Evolutionary conservation across 37 sponge, comb jelly and placozoan genomes (phyloP), one percentile per base, ranked within the genome.

Genomic region (Chondrosia reniformis): DNA sequence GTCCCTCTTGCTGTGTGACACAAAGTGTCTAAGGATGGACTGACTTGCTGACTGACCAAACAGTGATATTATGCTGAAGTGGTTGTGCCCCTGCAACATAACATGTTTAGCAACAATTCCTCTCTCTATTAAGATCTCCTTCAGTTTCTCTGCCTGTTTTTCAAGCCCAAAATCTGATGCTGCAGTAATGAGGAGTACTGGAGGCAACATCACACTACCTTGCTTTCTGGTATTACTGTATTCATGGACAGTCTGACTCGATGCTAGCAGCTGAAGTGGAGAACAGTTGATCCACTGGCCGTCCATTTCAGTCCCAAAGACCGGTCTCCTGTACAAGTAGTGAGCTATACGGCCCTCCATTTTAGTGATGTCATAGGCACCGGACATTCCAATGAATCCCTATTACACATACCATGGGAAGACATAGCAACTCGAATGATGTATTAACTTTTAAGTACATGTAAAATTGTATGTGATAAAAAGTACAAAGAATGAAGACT

Each of bases 361-460:
- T 25, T 69, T 10, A 25, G 72, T 69, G 72, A 69, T 69, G 41
- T 69, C 44, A 39, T 76, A 57, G 55, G 59, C 77, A 9, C 77
- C 77, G 24, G 59, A 55, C 2, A 58, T 21, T 9, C 59, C 59
- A 55, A 76, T 58, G 54, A 58, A 76, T 21, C 59, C 57, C 59
- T 76, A 33, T n/a, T n/a, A n/a, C n/a, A n/a, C n/a, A n/a, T n/a
- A n/a, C n/a, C n/a, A n/a, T n/a, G n/a, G n/a, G n/a, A n/a, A n/a
- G n/a, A n/a, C n/a, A n/a, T n/a, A n/a, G n/a, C n/a, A n/a, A n/a
- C n/a, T n/a, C n/a, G n/a, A n/a, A n/a, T n/a, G n/a, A n/a, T n/a
- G n/a, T n/a, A n/a, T n/a, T n/a, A n/a, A n/a, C n/a, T n/a, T n/a
- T n/a, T n/a, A n/a, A n/a, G n/a, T n/a, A n/a, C n/a, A n/a, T n/a